These are phyloP conservation scores for Caenorhabditis plicata DNA, from an alignment of 2,888 invertebrate species.

Conservation along the genomic window DNA sequence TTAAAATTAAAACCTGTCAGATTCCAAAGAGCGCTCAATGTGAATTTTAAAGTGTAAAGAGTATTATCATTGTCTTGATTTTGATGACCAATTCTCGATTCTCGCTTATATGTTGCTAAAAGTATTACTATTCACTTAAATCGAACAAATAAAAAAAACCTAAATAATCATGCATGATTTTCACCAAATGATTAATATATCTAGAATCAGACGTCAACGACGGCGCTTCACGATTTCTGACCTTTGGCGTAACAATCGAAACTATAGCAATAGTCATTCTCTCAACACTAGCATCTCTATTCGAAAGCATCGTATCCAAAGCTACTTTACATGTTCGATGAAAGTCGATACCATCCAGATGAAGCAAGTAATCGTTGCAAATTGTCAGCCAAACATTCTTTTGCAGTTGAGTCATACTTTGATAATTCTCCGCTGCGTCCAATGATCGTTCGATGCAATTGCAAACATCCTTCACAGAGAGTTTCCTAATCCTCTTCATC, in stretches of 20 bases:
- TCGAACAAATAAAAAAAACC: slow-evolving; percentile 3
- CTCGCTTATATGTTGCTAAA: slow-evolving; percentile 12
- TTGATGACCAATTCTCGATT: slow-evolving; percentile 11
- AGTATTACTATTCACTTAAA: neutral
- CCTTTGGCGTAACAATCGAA: slow-evolving; percentile 74
- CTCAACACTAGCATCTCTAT: slow-evolving; percentile 45
- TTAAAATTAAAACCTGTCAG: slow-evolving; percentile 70
- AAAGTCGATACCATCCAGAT: slow-evolving; percentile 71
- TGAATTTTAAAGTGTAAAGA: slow-evolving; percentile 78
- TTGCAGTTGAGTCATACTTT: slow-evolving; percentile 43
- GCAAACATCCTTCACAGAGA: slow-evolving; percentile 34
- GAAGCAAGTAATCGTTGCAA: slow-evolving; percentile 78
- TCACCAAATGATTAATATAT: slow-evolving; percentile 68
- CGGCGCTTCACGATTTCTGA: slow-evolving; percentile 75
- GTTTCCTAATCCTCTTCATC: slow-evolving; percentile 43
- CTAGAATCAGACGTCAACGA: slow-evolving; percentile 73
- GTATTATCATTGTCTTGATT: slow-evolving; percentile 58
- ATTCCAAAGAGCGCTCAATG: slow-evolving; percentile 79
- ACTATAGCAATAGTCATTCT: slow-evolving; percentile 80
- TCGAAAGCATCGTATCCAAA: slow-evolving; percentile 72
- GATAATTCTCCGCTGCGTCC: slow-evolving; percentile 45
- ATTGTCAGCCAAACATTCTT: slow-evolving; percentile 72
- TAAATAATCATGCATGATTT: slow-evolving; percentile 34
- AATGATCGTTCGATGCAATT: slow-evolving; percentile 46
- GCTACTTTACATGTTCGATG: slow-evolving; percentile 76